Conservation (phyloP, 2,797 vertebrate species). For the Gadopsis marmoratus region DNA sequence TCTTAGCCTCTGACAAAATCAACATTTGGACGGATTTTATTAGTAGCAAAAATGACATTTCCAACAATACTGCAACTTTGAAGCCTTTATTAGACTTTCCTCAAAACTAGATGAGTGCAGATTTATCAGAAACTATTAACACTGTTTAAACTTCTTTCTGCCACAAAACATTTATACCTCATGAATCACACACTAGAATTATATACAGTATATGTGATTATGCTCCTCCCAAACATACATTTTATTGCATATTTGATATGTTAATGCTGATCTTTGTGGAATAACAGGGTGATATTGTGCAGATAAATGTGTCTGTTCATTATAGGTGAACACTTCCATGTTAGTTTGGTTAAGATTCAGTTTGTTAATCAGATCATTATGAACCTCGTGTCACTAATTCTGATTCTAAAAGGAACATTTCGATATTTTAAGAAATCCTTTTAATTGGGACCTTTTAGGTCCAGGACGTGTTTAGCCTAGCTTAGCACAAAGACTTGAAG, state of each 20-base stretch:
- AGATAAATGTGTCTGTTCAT: constrained; percentile 35
- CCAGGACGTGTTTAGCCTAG: constrained; percentile 1
- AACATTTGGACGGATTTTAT: constrained; percentile 15
- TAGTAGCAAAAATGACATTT: not conserved
- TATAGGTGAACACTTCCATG: constrained; percentile 19
- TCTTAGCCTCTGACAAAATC: constrained; percentile 5
- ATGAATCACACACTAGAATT: constrained; percentile 16
- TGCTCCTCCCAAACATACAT: constrained; percentile 9
- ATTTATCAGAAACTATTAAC: constrained; percentile 12
- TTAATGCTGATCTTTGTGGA: constrained; percentile 29
- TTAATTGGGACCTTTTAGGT: not conserved
- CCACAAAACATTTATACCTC: constrained; percentile 47
- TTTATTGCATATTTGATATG: constrained; percentile 24
- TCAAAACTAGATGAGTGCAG: not conserved
- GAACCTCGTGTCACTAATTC: constrained; percentile 9
- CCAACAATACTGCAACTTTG: not conserved
- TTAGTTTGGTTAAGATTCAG: constrained; percentile 13
- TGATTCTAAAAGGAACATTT: constrained; percentile 19
- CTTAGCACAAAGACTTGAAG: constrained; percentile 25
- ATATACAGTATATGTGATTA: not conserved
- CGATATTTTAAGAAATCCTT: constrained; percentile 2
- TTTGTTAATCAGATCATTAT: not conserved
- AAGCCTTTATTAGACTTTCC: constrained; percentile 6
- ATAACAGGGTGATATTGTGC: constrained; percentile 66
- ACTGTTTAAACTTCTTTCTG: constrained; percentile 8